Conservation (phyloP, 2,113 vertebrate species). For the Thermophis baileyi region DNA sequence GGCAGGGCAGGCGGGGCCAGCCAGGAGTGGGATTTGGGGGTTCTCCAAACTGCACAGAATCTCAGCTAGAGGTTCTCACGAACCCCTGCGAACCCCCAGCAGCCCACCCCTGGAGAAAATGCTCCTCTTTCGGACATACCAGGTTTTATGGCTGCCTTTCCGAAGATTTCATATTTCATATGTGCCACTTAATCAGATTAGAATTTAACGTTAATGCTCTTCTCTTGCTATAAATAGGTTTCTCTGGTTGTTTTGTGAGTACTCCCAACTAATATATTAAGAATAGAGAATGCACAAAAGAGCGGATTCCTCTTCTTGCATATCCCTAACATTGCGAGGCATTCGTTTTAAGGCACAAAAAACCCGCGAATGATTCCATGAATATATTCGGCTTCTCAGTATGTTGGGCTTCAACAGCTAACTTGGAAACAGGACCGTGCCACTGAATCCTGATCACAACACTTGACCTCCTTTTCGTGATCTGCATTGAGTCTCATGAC, state of each 20-base stretch:
- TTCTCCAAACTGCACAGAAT: too few species aligned
- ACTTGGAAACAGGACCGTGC: not conserved
- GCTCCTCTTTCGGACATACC: not conserved
- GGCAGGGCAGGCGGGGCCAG: too few species aligned
- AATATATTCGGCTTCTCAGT: not conserved
- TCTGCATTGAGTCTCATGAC: not conserved
- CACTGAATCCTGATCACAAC: not conserved
- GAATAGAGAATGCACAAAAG: not conserved
- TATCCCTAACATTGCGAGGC: not conserved
- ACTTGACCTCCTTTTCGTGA: not conserved
- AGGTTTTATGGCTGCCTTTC: not conserved
- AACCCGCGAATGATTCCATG: not conserved
- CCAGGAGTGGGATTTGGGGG: too few species aligned
- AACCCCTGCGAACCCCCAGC: too few species aligned
- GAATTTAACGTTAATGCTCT: not conserved
- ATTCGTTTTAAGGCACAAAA: not conserved
- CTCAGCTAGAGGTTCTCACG: too few species aligned
- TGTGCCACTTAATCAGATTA: not conserved
- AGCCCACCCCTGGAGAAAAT: not conserved
- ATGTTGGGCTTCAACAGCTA: accelerated
- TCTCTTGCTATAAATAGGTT: not conserved
- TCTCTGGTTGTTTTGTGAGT: not conserved
- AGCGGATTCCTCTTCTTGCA: not conserved
- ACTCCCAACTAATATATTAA: not conserved
- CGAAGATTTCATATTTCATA: not conserved